Conservation (phyloP, 2,797 vertebrate genomes). For the Leptodactylus fallax region DNA sequence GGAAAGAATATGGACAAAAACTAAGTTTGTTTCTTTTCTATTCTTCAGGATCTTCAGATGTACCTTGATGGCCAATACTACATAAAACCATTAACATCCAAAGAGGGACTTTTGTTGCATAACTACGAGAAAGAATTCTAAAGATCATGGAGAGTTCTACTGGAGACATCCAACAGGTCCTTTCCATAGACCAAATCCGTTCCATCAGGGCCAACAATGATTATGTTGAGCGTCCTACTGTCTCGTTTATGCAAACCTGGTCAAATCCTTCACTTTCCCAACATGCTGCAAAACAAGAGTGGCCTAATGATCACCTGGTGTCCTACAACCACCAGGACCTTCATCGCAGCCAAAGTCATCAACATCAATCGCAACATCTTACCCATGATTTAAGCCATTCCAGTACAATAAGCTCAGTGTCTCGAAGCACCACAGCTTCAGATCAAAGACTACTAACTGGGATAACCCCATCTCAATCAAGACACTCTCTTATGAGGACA, state of each 20-base stretch:
- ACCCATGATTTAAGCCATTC: constrained; percentile 89
- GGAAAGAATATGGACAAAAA: neutral
- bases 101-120: constrained; percentile 74
- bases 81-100: constrained; percentile 65
- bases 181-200: constrained; percentile 94
- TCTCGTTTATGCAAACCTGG: constrained; percentile 76
- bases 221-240: constrained; percentile 89
- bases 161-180: constrained; percentile 89
- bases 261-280: constrained; percentile 83
- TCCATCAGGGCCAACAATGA: constrained; percentile 93
- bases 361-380: constrained; percentile 82
- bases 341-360: constrained; percentile 86
- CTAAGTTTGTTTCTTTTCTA: constrained; percentile 43
- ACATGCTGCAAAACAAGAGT: constrained; percentile 75
- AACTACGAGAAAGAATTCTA: constrained; percentile 71
- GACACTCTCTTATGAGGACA: constrained; percentile 80
- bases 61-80: constrained; percentile 79
- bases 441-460: constrained; percentile 90
- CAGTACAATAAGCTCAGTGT: constrained; percentile 92
- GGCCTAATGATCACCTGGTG: constrained; percentile 77
- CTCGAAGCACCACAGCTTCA: constrained; percentile 88
- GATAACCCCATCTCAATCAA: constrained; percentile 86
- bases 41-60: constrained; percentile 83
- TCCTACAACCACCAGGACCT: constrained; percentile 76
- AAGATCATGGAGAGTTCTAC: constrained; percentile 82